phyloP scores from a whole-genome alignment of 2,888 invertebrate species.

The Tetropium fuscum region DNA sequence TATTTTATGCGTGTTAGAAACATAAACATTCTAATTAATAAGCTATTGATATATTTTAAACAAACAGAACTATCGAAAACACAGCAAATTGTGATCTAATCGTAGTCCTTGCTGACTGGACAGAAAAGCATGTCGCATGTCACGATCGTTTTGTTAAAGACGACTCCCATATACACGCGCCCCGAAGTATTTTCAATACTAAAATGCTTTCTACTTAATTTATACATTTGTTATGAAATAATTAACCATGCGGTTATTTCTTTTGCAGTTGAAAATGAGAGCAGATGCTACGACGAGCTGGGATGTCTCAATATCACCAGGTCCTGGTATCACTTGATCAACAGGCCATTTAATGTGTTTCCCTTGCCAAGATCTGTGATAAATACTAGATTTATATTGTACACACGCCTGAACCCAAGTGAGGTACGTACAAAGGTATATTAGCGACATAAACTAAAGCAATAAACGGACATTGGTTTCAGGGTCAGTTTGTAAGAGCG shows the following conservation, averaged over 20 bases:
- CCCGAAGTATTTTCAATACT: no score
- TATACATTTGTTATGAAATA: neutral
- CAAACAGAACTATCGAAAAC: no score
- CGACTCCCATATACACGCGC: no score
- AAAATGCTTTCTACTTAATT: no score
- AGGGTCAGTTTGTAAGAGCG: slow-evolving; percentile 78
- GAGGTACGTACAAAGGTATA: slow-evolving; percentile 68
- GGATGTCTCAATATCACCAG: slow-evolving; percentile 86
- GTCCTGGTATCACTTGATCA: slow-evolving; percentile 86
- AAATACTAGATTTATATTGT: slow-evolving; percentile 85
- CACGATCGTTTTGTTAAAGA: no score
- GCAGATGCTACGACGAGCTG: slow-evolving; percentile 84
- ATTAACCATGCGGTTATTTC: slow-evolving; percentile 35
- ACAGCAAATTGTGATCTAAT: no score
- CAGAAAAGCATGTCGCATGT: no score
- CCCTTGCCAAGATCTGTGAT: slow-evolving; percentile 84
- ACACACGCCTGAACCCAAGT: slow-evolving; percentile 82
- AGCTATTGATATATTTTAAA: no score
- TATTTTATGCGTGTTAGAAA: no score
- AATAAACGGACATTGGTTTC: slow-evolving; percentile 40
- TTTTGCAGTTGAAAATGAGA: slow-evolving; percentile 79
- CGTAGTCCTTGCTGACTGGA: no score
- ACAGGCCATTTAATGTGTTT: slow-evolving; percentile 86
- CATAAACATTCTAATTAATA: no score
- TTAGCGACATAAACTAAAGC: neutral